These are phyloP conservation scores for Myocastor coypus DNA, from an alignment of 2,113 vertebrate genomes.

Conservation along the genomic window DNA sequence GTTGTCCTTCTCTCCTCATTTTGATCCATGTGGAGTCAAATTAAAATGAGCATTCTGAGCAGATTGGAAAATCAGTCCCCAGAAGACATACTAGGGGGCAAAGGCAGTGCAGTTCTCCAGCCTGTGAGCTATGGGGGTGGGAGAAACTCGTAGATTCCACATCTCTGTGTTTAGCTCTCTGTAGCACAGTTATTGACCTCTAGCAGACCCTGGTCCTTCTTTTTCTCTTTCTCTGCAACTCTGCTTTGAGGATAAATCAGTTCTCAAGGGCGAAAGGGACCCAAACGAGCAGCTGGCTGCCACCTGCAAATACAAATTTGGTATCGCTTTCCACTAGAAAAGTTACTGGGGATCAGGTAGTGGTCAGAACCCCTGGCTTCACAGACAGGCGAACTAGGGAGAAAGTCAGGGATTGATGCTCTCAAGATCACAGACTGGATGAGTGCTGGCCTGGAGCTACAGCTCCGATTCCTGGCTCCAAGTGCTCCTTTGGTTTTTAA, in stretches of 20 bases:
- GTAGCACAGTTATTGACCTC: not conserved
- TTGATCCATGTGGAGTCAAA: conserved; percentile 50
- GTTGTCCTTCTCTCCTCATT: not conserved
- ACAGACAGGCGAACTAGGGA: not conserved
- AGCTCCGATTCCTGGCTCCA: not conserved
- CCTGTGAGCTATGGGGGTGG: not conserved
- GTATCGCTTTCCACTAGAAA: not conserved
- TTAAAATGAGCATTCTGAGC: not conserved
- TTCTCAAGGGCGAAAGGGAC: not conserved
- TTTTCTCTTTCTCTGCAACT: not conserved
- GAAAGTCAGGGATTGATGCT: not conserved
- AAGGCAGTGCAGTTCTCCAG: not conserved
- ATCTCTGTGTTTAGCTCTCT: not conserved
- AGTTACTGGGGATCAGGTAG: not conserved
- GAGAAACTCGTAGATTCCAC: not conserved
- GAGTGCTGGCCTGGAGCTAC: not conserved
- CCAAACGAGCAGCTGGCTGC: not conserved
- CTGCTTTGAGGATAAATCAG: not conserved
- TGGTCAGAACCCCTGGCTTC: not conserved
- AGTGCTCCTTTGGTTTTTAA: not conserved
- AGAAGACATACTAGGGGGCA: not conserved
- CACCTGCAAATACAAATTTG: not conserved
- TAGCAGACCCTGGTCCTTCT: not conserved
- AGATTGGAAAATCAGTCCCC: not conserved
- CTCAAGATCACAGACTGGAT: not conserved